Conservation (phyloP, 2,113 vertebrate genomes). For the Ictidomys tridecemlineatus region DNA sequence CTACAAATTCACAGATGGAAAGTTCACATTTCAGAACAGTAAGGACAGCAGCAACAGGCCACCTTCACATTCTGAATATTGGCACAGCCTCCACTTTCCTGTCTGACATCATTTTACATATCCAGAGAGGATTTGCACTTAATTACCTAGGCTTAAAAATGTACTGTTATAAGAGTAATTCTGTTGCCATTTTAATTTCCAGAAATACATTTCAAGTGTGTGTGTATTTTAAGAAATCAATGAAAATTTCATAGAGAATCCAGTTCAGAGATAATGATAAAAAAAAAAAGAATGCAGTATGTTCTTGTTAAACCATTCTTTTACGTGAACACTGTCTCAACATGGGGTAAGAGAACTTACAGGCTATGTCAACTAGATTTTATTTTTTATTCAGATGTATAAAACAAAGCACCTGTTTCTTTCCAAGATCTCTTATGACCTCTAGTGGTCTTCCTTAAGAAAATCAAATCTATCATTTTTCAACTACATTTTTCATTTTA, state of each 20-base stretch:
- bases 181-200: constrained; percentile 18
- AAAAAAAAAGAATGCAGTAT: neutral
- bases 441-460: constrained; percentile 79
- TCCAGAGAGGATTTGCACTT: neutral
- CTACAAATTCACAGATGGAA: neutral
- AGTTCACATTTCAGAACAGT: neutral
- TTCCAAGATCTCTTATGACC: constrained; percentile 82
- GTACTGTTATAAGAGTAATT: neutral
- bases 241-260: neutral
- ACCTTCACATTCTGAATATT: neutral
- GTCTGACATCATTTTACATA: neutral
- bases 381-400: neutral
- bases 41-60: neutral
- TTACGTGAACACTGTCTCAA: neutral
- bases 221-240: constrained; percentile 24
- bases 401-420: constrained; percentile 50
- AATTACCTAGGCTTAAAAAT: constrained; percentile 39
- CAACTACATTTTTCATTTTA: neutral
- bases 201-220: constrained; percentile 16
- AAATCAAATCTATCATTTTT: constrained; percentile 53
- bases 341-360: neutral
- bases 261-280: neutral
- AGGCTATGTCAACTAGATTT: neutral
- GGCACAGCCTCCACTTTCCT: neutral
- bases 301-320: neutral